Base-by-base conservation (phyloP, 2,797 vertebrate species). In the Chaetophractus vellerosus region DNA sequence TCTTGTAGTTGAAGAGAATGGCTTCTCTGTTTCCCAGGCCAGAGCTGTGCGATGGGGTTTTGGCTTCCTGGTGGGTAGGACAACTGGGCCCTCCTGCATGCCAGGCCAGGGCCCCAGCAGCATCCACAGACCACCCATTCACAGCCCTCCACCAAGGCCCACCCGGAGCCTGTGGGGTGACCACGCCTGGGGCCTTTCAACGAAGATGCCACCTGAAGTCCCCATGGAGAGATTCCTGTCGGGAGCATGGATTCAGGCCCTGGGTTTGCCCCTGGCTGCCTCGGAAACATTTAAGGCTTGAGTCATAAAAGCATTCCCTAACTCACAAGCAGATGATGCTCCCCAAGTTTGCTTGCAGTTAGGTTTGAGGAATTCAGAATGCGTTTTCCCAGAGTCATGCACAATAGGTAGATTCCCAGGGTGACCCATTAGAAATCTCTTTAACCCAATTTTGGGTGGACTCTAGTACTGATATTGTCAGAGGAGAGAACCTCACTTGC, bases 1-100 rank as follows among this genome's bases (percentile, higher is more conserved):
- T 86, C 19, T 21, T 48, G 2, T 5, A 24, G 9, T 7, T n/a
- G 50, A 61, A 91, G 68, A 85, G 88, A 80, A 50, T 41, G 41
- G 6, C 26, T 80, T 88, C 80, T 78, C 69, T 84, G 59, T 71
- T 78, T 87, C 50, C 59, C 11, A 28, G 66, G 11, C 14, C 90
- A 90, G 57, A 93, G 8, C 64, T 52, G 26, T 92, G 33, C 64
- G 45, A 0, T 23, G 11, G 64, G 23, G 21, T 41, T 64, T 76
- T 57, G 64, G 26, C 28, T 61, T 71, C 72, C 63, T 80, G 59
- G 52, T 90, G 26, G 26, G 26, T 21, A 26, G 45, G 36, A 50
- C 38, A 81, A 5, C 0, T 28, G 50, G 59, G 45, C 41, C 59
- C 24, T 31, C 5, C 3, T 21, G 19, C 16, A 41, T n/a, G 50